phyloP scores from a whole-genome alignment of 1,140 invertebrate species.

The Archegozetes longisetosus region DNA sequence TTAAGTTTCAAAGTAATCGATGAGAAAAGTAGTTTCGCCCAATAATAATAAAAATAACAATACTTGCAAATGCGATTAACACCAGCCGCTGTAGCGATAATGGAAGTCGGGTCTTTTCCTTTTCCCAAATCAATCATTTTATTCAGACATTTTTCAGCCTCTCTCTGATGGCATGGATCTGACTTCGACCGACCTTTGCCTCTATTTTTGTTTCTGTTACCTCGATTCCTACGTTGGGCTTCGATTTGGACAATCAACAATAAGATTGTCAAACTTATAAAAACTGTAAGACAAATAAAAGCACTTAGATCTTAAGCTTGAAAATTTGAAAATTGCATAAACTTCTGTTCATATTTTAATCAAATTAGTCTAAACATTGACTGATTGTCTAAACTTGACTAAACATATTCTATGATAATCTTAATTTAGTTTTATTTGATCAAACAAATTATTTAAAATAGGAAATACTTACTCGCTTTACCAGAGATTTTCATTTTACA shows the following conservation, averaged over 20 bases:
- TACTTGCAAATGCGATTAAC: conserved; percentile 14
- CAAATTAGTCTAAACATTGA: no score
- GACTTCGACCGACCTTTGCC: neutral
- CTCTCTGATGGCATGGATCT: conserved; percentile 13
- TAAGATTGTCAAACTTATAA: neutral
- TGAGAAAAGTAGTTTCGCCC: neutral
- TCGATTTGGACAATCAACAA: neutral
- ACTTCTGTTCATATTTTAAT: no score
- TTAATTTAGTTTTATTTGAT: no score
- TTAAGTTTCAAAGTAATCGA: neutral
- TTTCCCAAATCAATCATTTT: conserved; percentile 6
- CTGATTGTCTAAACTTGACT: no score
- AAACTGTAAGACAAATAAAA: no score
- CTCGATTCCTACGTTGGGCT: neutral
- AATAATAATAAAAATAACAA: neutral
- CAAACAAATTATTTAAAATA: no score
- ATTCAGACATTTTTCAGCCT: conserved; percentile 10
- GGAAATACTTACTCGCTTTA: no score
- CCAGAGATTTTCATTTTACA: no score
- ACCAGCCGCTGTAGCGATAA: conserved; percentile 5
- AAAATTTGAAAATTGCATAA: no score
- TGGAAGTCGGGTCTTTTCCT: conserved; percentile 11
- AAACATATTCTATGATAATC: no score
- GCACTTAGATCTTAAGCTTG: no score
- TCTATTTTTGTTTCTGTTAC: neutral